Evolutionary conservation across 2,113 vertebrate species (phyloP).

Genomic region (Strix uralensis): DNA sequence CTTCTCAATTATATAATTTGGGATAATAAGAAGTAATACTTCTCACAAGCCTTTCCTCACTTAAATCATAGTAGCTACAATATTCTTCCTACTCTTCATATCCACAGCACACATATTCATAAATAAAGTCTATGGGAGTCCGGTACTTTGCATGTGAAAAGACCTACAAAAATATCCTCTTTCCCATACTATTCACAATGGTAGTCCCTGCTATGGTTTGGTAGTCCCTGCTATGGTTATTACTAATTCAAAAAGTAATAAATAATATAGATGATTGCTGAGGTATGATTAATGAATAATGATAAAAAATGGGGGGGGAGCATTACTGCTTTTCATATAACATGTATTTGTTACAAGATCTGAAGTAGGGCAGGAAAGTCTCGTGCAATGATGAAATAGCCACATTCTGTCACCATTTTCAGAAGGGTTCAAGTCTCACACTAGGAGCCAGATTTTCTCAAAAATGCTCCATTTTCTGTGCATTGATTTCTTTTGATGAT

Average conservation of each 20-base stretch:
- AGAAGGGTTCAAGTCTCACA: background rate
- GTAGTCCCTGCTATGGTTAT: background rate
- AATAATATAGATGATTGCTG: conserved; percentile 10
- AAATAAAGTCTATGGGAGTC: background rate
- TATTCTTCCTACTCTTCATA: background rate
- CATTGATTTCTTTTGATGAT: background rate
- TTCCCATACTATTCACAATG: background rate
- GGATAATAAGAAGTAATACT: background rate
- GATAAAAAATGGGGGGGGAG: background rate
- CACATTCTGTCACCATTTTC: background rate
- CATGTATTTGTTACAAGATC: background rate
- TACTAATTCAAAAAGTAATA: conserved; percentile 25
- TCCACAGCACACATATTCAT: background rate
- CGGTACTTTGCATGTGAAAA: background rate
- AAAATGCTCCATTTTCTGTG: background rate
- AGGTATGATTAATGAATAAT: conserved; percentile 19
- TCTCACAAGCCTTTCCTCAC: background rate
- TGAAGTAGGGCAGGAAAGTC: background rate
- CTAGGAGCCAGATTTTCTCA: background rate
- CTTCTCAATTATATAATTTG: background rate
- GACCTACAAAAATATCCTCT: background rate
- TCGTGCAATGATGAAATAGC: background rate
- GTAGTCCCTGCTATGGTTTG: background rate
- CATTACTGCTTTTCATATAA: background rate
- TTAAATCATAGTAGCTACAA: background rate